Percentiles rank a stretch among this genome's conserved stretches.
Evolutionary conservation across 2,797 vertebrate species (phyloP).

Genomic region (Gallinago nigripennis): DNA sequence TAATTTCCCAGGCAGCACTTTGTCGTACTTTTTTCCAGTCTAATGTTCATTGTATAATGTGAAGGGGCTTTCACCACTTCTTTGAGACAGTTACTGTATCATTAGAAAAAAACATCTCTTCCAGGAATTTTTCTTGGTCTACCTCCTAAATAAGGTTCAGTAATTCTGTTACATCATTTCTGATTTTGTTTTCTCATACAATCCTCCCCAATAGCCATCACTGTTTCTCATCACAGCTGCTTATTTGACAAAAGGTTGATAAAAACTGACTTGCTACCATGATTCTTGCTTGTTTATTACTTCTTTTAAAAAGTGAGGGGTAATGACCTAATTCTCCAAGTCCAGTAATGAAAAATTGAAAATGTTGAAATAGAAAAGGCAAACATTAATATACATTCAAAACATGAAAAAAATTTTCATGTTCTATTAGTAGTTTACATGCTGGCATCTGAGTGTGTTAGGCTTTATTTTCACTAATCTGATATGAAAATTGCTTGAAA

Average conservation of each 20-base stretch:
- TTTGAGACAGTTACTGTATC: neutral
- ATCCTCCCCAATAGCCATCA: neutral
- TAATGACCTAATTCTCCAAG: neutral
- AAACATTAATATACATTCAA: conserved; percentile 25
- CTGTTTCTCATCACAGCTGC: neutral
- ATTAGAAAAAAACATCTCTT: neutral
- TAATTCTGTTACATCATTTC: neutral
- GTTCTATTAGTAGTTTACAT: conserved; percentile 38
- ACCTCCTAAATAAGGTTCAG: neutral
- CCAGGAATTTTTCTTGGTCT: neutral
- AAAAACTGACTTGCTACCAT: neutral
- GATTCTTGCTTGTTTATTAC: neutral
- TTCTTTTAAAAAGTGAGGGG: conserved; percentile 22
- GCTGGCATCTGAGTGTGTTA: conserved; percentile 43
- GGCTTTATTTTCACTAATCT: conserved; percentile 65
- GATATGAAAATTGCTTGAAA: conserved; percentile 59
- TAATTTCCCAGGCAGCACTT: neutral
- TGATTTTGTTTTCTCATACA: neutral
- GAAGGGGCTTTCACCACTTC: neutral
- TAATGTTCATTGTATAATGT: neutral
- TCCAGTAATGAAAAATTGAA: neutral
- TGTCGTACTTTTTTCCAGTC: neutral
- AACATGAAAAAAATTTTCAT: conserved; percentile 23
- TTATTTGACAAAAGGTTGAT: neutral
- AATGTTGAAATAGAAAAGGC: conserved; percentile 31